These are phyloP conservation scores for Felis chaus DNA, from an alignment of 2,113 vertebrate species.

Conservation along the genomic window DNA sequence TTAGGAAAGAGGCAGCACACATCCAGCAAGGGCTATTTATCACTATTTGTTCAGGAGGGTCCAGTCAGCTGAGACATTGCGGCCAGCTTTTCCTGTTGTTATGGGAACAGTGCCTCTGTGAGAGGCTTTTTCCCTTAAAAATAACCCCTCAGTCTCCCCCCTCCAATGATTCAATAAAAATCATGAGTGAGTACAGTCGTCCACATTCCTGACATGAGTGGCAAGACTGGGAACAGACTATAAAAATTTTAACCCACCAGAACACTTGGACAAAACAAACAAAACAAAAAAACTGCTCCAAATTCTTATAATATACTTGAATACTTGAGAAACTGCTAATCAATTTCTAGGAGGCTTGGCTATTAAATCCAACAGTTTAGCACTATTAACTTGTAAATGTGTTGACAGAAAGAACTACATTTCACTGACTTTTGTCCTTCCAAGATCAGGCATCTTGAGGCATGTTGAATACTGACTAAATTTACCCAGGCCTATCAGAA, in stretches of 20 bases:
- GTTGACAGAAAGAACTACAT: neutral
- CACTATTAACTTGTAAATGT: neutral
- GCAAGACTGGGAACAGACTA: neutral
- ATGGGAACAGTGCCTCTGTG: conserved; percentile 80
- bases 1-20: neutral
- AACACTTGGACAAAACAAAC: neutral
- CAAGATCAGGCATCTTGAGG: neutral
- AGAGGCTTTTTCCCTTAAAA: conserved; percentile 71
- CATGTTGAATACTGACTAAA: neutral
- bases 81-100: conserved; percentile 81
- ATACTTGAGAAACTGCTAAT: neutral
- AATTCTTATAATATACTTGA: neutral
- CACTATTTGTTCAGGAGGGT: neutral
- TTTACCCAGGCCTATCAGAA: neutral
- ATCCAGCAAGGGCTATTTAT: neutral
- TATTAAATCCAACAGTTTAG: neutral
- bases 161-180: conserved; percentile 14
- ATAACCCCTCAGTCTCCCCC: neutral
- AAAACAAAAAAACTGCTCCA: neutral
- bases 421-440: neutral
- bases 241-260: neutral
- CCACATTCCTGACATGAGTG: conserved; percentile 17
- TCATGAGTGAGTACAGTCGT: neutral
- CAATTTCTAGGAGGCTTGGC: neutral
- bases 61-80: conserved; percentile 80